phyloP scores from a whole-genome alignment of 2,113 vertebrate species.

The Aleadryas rufinucha region DNA sequence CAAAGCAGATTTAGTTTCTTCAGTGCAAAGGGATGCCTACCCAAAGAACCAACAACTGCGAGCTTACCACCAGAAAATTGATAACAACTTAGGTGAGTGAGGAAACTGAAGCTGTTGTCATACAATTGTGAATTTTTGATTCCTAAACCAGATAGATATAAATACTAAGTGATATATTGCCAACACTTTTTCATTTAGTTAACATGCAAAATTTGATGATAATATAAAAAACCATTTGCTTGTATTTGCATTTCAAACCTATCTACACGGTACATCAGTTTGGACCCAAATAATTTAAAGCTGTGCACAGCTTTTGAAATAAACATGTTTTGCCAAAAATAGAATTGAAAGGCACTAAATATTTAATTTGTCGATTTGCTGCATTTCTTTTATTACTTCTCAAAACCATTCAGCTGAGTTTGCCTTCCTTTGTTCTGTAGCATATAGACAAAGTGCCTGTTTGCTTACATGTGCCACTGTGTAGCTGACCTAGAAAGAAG shows the following conservation, averaged over 20 bases:
- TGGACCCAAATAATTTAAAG: background rate
- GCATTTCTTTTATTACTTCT: background rate
- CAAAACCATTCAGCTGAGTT: background rate
- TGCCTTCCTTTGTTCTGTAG: background rate
- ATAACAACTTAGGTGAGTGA: constrained; percentile 87
- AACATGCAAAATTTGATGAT: background rate
- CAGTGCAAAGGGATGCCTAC: constrained; percentile 65
- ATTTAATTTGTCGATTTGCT: background rate
- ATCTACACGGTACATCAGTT: background rate
- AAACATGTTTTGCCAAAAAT: background rate
- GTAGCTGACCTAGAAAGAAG: background rate
- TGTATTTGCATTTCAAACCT: background rate
- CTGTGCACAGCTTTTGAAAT: background rate
- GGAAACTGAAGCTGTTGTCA: background rate
- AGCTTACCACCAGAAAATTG: constrained; percentile 86
- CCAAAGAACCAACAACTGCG: constrained; percentile 79
- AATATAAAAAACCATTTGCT: background rate
- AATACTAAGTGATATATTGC: background rate
- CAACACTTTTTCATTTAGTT: background rate
- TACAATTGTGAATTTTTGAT: background rate
- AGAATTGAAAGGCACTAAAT: background rate
- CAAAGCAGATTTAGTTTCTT: constrained; percentile 41
- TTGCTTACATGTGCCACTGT: background rate
- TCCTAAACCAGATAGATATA: background rate
- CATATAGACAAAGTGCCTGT: background rate